phyloP scores from a whole-genome alignment of 2,113 vertebrate genomes.

The Chinchilla lanigera region DNA sequence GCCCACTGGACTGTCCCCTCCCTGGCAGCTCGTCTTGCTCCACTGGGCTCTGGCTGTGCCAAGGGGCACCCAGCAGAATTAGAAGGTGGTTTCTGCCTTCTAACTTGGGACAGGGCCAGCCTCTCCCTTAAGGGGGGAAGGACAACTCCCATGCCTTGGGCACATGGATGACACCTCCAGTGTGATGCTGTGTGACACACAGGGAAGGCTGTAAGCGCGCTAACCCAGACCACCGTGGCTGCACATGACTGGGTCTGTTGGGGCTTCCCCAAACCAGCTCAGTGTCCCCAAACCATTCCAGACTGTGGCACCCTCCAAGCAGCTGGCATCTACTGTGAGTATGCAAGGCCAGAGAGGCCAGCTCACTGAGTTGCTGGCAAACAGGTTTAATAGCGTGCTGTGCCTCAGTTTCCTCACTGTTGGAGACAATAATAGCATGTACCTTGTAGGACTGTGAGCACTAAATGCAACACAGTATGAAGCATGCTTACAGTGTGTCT shows the following conservation, averaged over 20 bases:
- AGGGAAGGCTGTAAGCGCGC: background rate
- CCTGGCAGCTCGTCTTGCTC: background rate
- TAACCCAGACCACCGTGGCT: background rate
- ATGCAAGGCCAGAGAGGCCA: accelerated
- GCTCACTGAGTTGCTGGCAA: background rate
- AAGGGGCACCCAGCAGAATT: background rate
- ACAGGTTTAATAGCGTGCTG: accelerated
- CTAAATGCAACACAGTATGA: accelerated
- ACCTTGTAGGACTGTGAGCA: accelerated
- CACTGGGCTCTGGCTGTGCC: background rate
- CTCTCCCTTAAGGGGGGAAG: background rate
- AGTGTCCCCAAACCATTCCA: background rate
- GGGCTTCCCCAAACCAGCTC: background rate
- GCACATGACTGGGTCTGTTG: background rate
- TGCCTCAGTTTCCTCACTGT: background rate
- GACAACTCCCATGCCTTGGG: accelerated
- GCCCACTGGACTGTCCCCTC: background rate
- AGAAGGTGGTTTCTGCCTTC: background rate
- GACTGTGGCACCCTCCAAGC: background rate
- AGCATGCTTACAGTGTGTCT: background rate
- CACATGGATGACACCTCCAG: background rate
- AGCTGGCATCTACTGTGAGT: background rate
- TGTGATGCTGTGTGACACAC: background rate
- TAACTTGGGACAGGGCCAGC: background rate
- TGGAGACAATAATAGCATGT: background rate